phyloP scores from a whole-genome alignment of 2,888 invertebrate genomes.

The Drosophila testacea region DNA sequence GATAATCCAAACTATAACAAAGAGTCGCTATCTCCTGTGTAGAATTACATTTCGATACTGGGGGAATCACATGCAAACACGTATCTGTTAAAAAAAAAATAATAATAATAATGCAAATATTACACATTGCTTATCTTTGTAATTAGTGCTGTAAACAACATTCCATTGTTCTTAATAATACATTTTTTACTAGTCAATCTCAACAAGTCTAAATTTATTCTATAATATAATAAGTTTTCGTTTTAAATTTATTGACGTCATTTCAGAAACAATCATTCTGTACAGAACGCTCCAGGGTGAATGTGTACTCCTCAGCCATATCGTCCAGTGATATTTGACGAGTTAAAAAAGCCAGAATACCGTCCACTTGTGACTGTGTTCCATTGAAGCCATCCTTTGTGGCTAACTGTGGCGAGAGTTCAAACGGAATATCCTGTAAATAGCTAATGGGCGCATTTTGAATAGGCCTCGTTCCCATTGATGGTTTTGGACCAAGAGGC shows the following conservation, averaged over 20 bases:
- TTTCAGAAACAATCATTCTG: slow-evolving; percentile 79
- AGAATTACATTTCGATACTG: neutral
- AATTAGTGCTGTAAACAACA: neutral
- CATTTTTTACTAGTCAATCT: slow-evolving; percentile 19
- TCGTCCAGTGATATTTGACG: slow-evolving; percentile 79
- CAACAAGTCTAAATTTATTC: slow-evolving; percentile 32
- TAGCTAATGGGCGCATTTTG: slow-evolving; percentile 68
- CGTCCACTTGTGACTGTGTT: slow-evolving; percentile 81
- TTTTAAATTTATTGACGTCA: slow-evolving; percentile 7
- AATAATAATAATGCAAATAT: neutral
- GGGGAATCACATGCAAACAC: slow-evolving; percentile 15
- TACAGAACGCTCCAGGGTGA: slow-evolving; percentile 80
- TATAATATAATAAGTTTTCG: slow-evolving; percentile 24
- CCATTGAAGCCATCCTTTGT: slow-evolving; percentile 70
- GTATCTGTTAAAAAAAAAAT: neutral
- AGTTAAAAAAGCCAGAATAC: slow-evolving; percentile 80
- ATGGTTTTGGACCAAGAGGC: slow-evolving; percentile 31
- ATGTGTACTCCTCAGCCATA: slow-evolving; percentile 78
- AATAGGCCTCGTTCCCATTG: neutral
- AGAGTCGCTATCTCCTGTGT: slow-evolving; percentile 21
- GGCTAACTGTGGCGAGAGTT: slow-evolving; percentile 76
- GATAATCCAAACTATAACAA: neutral
- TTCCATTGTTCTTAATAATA: slow-evolving; percentile 13
- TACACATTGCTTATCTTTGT: neutral
- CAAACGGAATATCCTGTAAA: slow-evolving; percentile 82